Evolutionary conservation across 2,113 vertebrate species (phyloP).

Genomic region (Rhinogobius similis): DNA sequence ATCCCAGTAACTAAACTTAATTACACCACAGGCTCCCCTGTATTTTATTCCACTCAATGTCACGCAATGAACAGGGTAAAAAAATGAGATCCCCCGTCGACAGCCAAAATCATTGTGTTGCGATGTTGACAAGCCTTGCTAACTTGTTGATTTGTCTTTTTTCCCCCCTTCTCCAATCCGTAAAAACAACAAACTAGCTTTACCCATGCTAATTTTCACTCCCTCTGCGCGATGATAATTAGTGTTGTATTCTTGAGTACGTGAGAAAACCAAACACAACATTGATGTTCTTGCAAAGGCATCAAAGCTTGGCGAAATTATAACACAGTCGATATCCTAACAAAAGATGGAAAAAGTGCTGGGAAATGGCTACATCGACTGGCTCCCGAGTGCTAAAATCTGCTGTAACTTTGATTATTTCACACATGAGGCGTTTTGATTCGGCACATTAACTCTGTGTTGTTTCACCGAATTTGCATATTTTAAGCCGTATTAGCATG

Average conservation of each 20-base stretch:
- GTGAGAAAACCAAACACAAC: neutral
- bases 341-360: conserved; percentile 1
- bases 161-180: neutral
- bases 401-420: neutral
- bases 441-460: neutral
- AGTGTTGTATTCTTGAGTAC: conserved; percentile 1
- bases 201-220: conserved; percentile 1
- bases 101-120: too few species aligned
- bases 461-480: neutral
- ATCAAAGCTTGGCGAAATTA: neutral
- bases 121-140: neutral
- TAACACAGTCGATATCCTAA: neutral
- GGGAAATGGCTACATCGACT: conserved; percentile 4
- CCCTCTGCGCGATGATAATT: conserved; percentile 1
- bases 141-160: neutral
- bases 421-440: neutral
- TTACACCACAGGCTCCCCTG: too few species aligned
- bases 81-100: neutral
- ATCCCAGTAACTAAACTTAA: too few species aligned
- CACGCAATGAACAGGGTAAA: neutral
- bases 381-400: neutral
- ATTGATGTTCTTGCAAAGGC: neutral
- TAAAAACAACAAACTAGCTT: neutral
- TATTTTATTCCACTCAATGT: neutral
- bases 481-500: neutral